A percentile compares a stretch with the other conserved stretches of the same genome.
These are phyloP conservation scores for Urechis unicinctus DNA, from an alignment of 2,888 invertebrate species.

Conservation along the genomic window DNA sequence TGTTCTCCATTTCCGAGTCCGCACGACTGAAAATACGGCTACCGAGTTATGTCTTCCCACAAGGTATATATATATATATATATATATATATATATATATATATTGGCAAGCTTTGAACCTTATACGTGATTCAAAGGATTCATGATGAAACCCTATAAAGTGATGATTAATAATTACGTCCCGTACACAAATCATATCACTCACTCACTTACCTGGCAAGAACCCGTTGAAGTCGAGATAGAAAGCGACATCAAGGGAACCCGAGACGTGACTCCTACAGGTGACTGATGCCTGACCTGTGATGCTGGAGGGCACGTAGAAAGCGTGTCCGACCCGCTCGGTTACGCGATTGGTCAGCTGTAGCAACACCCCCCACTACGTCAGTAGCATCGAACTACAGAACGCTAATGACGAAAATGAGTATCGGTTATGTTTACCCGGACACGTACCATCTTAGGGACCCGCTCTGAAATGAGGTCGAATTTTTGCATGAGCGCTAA, in stretches of 20 bases:
- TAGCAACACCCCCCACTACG: no score
- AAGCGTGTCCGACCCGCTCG: conserved; percentile 18
- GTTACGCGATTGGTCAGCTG: not conserved
- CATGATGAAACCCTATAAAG: not conserved
- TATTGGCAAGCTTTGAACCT: no score
- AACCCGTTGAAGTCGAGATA: conserved; percentile 44
- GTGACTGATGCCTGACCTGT: no score
- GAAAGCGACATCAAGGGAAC: conserved; percentile 34
- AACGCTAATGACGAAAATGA: not conserved
- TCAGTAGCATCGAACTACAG: not conserved
- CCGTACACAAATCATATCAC: not conserved
- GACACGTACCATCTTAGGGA: conserved; percentile 10
- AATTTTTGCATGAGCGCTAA: conserved; percentile 45
- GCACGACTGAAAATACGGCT: no score
- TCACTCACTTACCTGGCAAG: conserved; percentile 34
- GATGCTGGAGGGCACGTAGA: conserved; percentile 39
- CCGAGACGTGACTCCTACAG: conserved; percentile 24
- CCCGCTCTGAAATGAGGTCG: conserved; percentile 40
- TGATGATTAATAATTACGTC: no score
- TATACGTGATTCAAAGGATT: no score
- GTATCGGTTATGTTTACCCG: not conserved
- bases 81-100: no score
- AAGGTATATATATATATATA: no score
- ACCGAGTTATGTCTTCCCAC: no score
- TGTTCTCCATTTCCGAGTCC: no score